phyloP scores from a whole-genome alignment of 1,140 invertebrate genomes.

The Galleria mellonella region DNA sequence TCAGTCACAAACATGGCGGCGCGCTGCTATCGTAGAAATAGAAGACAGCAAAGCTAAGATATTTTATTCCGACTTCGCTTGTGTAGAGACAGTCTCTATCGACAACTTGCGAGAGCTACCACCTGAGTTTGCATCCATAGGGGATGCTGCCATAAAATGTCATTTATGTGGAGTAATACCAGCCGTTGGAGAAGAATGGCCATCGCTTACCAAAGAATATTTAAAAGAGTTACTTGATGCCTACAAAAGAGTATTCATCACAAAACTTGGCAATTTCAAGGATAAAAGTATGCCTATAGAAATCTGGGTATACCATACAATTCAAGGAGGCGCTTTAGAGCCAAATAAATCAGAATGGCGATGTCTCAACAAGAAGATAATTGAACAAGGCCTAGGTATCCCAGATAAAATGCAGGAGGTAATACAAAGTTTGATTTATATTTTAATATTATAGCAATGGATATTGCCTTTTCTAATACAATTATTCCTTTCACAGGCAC shows the following conservation, averaged over 20 bases:
- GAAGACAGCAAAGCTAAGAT: conserved; percentile 48
- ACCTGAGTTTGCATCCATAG: conserved; percentile 47
- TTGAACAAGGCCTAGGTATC: conserved; percentile 74
- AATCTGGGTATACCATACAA: conserved; percentile 70
- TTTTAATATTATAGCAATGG: conserved; percentile 1
- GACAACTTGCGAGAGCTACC: conserved; percentile 56
- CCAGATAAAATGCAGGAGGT: conserved; percentile 57
- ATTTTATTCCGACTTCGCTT: conserved; percentile 74
- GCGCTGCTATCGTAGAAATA: conserved; percentile 68
- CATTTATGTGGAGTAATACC: conserved; percentile 75
- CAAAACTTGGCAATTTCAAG: conserved; percentile 58
- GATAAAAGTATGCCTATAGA: conserved; percentile 73
- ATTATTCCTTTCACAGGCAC: conserved; percentile 16
- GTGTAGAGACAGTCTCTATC: conserved; percentile 53
- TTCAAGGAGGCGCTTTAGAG: conserved; percentile 57
- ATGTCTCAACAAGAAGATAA: conserved; percentile 72
- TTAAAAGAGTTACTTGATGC: conserved; percentile 69
- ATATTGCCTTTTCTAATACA: neutral
- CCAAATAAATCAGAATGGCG: conserved; percentile 71
- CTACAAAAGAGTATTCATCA: conserved; percentile 60
- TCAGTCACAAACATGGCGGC: conserved; percentile 69
- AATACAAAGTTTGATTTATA: conserved; percentile 17
- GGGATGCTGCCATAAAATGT: conserved; percentile 72
- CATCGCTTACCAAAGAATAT: conserved; percentile 66
- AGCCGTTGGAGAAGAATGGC: conserved; percentile 73